A percentile compares a stretch with the other conserved stretches of the same genome.
These are phyloP conservation scores for Dryococelus australis DNA, from an alignment of 2,888 invertebrate species.

Conservation along the genomic window DNA sequence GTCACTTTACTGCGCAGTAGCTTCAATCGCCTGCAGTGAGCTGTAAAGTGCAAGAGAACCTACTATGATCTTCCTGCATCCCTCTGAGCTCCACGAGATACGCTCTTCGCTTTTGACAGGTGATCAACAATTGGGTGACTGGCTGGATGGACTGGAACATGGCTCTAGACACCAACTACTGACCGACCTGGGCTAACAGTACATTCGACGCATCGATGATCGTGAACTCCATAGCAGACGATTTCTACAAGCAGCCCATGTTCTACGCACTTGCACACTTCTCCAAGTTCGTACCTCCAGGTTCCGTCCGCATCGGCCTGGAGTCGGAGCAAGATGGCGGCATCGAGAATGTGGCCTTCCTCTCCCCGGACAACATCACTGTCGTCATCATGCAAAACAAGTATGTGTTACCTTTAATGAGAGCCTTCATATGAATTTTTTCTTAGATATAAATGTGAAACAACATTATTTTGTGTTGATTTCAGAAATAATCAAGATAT, in stretches of 20 bases:
- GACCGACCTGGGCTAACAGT: slow-evolving; percentile 63
- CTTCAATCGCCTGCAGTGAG: too few relatives aligned
- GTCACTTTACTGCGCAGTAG: too few relatives aligned
- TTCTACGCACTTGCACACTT: slow-evolving; percentile 86
- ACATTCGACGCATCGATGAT: slow-evolving; percentile 64
- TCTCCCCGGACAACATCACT: neutral
- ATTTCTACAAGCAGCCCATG: slow-evolving; percentile 90
- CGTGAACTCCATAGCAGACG: slow-evolving; percentile 65
- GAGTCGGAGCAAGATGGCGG: neutral
- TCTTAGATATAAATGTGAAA: too few relatives aligned
- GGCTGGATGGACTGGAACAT: slow-evolving; percentile 67
- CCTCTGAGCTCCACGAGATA: too few relatives aligned
- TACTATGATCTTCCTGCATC: too few relatives aligned
- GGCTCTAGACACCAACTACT: slow-evolving; percentile 60
- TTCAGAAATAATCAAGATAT: too few relatives aligned
- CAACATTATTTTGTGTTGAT: too few relatives aligned
- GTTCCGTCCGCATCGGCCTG: slow-evolving; percentile 61
- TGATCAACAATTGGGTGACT: slow-evolving; percentile 60
- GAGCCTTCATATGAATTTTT: too few relatives aligned
- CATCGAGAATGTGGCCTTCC: slow-evolving; percentile 7
- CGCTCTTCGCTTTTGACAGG: slow-evolving; percentile 49
- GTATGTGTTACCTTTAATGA: neutral
- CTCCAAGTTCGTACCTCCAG: slow-evolving; percentile 72
- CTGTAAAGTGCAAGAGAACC: too few relatives aligned
- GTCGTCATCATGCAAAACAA: slow-evolving; percentile 35